Base-by-base conservation (phyloP, 2,888 invertebrate species). In the Cheilosia impressa region DNA sequence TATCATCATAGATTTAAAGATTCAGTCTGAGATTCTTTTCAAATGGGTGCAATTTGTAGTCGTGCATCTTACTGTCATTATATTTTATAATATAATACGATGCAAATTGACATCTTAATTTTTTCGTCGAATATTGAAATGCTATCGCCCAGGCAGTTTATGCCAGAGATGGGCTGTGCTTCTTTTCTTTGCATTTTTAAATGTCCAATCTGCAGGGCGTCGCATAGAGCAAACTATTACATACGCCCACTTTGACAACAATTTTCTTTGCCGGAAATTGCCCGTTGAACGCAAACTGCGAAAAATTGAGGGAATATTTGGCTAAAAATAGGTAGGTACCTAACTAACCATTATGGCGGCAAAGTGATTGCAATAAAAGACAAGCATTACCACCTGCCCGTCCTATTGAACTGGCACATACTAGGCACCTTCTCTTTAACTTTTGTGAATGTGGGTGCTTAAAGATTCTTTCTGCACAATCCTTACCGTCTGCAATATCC, bases 341-440 rank as follows among this genome's bases (percentile, higher is more conserved):
- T 78, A 83, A 83, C 78, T 72, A 68, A 83, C 68, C 78, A 72
- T 78, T 77, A 72, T 50, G 43, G 52, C 63, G 50, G 52, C 76
- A 69, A 65, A 71, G 58, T 73, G 58, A 80, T 73, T 75, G 68
- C 75, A 66, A 75, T 69, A 75, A 81, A 83, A 55, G 55, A 73
- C 55, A 78, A 63, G 55, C 41, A 55, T 19, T 53, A 13, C 38
- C 38, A 13, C 38, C 38, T 38, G 19, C 34, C 62, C 15, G 22
- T 31, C 58, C 41, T 22, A 31, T 52, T 10, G 13, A 31, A 43
- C 52, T 27, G 52, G 45, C 76, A 17, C 6, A 31, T 9, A 31
- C 31, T 0, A 27, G 1, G 13, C 6, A 69, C 19, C 71, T 76
- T 53, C 65, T 66, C 41, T 47, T 57, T 50, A 72, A 62, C 72